phyloP scores from a whole-genome alignment of 1,140 invertebrate species.

The Drosophila micromelanica region DNA sequence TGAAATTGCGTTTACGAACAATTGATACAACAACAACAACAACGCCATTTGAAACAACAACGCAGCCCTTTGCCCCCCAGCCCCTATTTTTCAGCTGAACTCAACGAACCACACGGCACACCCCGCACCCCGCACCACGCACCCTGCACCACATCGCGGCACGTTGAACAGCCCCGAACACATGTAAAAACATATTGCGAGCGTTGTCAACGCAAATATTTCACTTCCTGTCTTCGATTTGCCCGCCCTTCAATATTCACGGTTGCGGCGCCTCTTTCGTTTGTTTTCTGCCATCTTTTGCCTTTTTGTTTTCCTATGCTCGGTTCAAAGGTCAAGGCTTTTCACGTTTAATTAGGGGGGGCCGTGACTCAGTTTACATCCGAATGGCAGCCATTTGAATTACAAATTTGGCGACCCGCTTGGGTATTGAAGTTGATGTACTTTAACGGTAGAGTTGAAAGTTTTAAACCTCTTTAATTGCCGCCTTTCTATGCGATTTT shows the following conservation, averaged over 20 bases:
- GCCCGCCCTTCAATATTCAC: slow-evolving; percentile 41
- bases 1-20: slow-evolving; percentile 76
- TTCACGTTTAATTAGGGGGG: slow-evolving; percentile 69
- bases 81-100: neutral
- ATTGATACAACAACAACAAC: slow-evolving; percentile 62
- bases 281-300: slow-evolving; percentile 7
- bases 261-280: slow-evolving; percentile 29
- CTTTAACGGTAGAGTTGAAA: neutral
- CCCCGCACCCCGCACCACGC: neutral
- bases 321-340: slow-evolving; percentile 73
- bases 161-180: slow-evolving; percentile 33
- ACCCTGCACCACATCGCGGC: neutral
- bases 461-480: neutral
- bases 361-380: slow-evolving; percentile 15
- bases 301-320: neutral
- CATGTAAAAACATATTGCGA: slow-evolving; percentile 51
- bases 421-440: too few species aligned
- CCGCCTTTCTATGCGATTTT: neutral
- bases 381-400: slow-evolving; percentile 42
- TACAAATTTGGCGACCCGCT: slow-evolving; percentile 38
- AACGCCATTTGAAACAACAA: slow-evolving; percentile 68
- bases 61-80: slow-evolving; percentile 1
- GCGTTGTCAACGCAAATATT: slow-evolving; percentile 76
- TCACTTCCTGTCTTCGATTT: slow-evolving; percentile 72
- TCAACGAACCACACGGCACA: neutral